Evolutionary conservation across 37 sponge, comb jelly and placozoan genomes (phyloP).

Genomic region (Theonella swinhoei): DNA sequence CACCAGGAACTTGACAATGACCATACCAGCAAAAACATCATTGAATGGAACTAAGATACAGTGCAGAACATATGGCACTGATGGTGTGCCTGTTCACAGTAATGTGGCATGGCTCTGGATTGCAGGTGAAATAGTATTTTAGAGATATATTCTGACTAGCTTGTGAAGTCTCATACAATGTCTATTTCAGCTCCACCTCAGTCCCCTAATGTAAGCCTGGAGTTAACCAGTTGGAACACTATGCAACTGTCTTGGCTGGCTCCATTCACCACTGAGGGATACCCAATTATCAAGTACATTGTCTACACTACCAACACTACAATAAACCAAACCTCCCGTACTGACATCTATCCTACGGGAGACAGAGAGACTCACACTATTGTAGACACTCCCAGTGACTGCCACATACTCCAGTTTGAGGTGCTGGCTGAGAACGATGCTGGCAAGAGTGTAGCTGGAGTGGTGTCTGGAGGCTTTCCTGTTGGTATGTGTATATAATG

Average conservation of each 20-base stretch:
- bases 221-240: neutral
- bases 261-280: neutral
- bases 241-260: neutral
- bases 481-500: neutral
- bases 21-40: neutral
- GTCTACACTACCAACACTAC: neutral
- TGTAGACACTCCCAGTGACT: neutral
- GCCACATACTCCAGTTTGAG: neutral
- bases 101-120: neutral
- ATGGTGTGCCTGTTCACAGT: neutral
- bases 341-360: neutral
- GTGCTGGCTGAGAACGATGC: neutral
- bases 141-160: too few relatives aligned
- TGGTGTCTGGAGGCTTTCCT: neutral
- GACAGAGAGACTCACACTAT: neutral
- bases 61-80: neutral
- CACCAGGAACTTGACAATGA: neutral
- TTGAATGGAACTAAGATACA: neutral
- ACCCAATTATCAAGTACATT: neutral
- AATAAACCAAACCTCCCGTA: neutral
- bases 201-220: neutral
- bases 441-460: neutral
- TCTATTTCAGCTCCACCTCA: neutral
- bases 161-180: too few relatives aligned
- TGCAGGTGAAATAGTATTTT: too few relatives aligned